Evolutionary conservation across 2,797 vertebrate genomes (phyloP), one percentile per base, ranked within the genome.

Genomic region (Clangula hyemalis): DNA sequence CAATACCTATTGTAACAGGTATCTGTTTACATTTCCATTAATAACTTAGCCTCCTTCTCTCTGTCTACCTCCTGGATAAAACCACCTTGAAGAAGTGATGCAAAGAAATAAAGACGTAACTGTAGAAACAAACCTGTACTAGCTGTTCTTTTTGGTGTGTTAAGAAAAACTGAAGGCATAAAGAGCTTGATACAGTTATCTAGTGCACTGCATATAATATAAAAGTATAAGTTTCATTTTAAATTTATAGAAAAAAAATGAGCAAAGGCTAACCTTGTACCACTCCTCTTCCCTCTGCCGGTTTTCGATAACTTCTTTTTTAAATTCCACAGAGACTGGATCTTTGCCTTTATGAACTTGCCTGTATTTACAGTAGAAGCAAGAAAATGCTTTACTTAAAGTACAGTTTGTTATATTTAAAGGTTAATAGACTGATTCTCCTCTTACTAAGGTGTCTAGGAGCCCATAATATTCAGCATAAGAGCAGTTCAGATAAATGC

Each of bases 261-360:
- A 87, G 19, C 43, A 34, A 70, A 77, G 34, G 70, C 96, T 97
- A 93, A 99, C 99, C 98, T 96, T 98, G 89, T 98, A 98, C 64
- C 98, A 97, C 32, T 97, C 83, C 45, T 95, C 94, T 39, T 97
- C 96, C 39, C 87, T 95, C 39, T 97, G 97, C 73, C 98, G 97
- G 49, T 98, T 98, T 94, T 98, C 98, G n/a, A 94, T 51, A 85
- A 99, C 62, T 38, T 98, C 95, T 82, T 94, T 97, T 96, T 95
- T 98, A 71, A 94, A 92, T 79, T 96, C 94, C 24, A 95, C 70
- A 64, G 98, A 97, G 74, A 98, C 13, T 4, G 97, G 98, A 54
- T 98, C 98, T 94, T 98, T 97, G 79, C 99, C 99, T 68, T 98
- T 97, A 87, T 96, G 98, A 89, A 98, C 96, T 57, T 98, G 98